phyloP scores from a whole-genome alignment of 2,113 vertebrate species.

The Myanophis thanlyinensis region DNA sequence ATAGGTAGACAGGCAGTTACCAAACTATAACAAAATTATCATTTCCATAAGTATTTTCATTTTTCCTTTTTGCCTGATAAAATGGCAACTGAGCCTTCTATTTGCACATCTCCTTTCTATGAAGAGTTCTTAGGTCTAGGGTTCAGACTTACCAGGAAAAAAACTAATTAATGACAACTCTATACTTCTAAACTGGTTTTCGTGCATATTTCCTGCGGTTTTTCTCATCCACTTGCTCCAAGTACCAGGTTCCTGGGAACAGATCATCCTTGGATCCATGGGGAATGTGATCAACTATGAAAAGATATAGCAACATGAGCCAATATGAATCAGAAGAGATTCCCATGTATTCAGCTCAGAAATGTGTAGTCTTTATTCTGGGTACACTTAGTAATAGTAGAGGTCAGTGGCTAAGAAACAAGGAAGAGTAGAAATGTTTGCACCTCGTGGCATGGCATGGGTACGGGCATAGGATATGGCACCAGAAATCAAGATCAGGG shows the following conservation, averaged over 20 bases:
- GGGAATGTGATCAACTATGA: conserved; percentile 68
- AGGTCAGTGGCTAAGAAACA: not conserved
- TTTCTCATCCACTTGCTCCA: conserved; percentile 69
- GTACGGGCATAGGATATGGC: not conserved
- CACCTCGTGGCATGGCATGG: not conserved
- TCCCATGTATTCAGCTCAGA: not conserved
- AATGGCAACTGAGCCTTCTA: not conserved
- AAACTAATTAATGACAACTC: accelerated
- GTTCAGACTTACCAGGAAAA: not conserved
- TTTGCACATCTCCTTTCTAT: not conserved
- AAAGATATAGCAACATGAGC: not conserved
- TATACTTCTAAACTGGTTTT: conserved; percentile 49
- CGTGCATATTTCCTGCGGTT: conserved; percentile 68
- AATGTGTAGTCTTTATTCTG: not conserved
- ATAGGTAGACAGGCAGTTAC: not conserved
- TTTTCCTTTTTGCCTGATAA: not conserved
- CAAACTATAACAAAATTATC: not conserved
- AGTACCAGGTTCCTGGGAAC: conserved; percentile 78
- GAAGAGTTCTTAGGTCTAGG: not conserved
- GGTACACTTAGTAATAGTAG: not conserved
- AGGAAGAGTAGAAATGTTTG: not conserved
- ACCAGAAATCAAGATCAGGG: not conserved
- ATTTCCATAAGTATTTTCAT: not conserved
- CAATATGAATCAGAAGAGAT: not conserved
- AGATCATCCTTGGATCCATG: conserved; percentile 65